Evolutionary conservation across 2,797 vertebrate species (phyloP), one percentile per base, ranked within the genome.

Genomic region (Tapera naevia): DNA sequence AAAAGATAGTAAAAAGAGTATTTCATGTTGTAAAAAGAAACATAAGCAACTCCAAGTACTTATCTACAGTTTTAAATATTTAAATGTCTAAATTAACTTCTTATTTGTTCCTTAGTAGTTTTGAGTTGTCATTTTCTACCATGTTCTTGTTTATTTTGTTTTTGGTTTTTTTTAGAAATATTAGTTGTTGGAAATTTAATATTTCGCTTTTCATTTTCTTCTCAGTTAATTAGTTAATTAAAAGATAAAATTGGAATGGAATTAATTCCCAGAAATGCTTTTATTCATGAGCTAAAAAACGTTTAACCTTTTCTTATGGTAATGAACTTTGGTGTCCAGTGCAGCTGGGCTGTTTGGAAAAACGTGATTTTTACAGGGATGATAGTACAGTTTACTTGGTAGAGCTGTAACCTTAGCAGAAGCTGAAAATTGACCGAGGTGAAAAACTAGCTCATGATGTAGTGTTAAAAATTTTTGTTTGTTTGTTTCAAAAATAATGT

Each of bases 1-100:
- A 78, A 37, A 94, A 89, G 57, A 45, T 78, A 91, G 65, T 86
- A 92, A 74, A 33, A 33, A 71, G n/a, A n/a, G 30, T 74, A 71
- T 92, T 96, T 88, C 24, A 33, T 48, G 17, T 69, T 74, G 54
- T 88, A 86, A 91, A 88, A 82, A 41, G 27, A 76, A 84, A 53
- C 45, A 48, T 89, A 72, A 81, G 66, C 51, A 83, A 35, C 30
- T 91, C 21, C 30, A 83, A 94, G 54, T 80, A 66, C 75, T 93
- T 91, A 78, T 46, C 17, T 78, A 6, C 43, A 24, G 7, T 23
- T 86, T 78, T 45, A 82, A 53, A 33, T 91, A 69, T 62, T 92
- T 91, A 65, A 64, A 12, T 86, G 24, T 53, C 67, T 80, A 43
- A 80, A 87, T 60, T 80, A 12, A 9, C 48, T 28, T 27, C 15